Conservation (phyloP, 2,888 invertebrate species). For the Dasypogon diadema region DNA sequence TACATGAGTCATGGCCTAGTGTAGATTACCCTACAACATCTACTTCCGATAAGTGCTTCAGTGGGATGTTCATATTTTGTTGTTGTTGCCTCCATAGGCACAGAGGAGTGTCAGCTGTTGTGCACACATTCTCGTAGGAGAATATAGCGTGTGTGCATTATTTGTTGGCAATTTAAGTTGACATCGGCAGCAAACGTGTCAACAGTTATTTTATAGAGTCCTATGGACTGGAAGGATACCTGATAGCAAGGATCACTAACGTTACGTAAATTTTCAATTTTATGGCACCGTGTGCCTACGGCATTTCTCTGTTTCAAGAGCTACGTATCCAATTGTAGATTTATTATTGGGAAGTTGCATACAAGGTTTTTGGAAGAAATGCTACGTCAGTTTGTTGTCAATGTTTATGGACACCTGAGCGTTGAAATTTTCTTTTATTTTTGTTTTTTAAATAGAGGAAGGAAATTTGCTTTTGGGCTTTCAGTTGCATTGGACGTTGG, state of each 20-base stretch:
- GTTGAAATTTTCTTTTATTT: no score
- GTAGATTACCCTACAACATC: conserved; percentile 17
- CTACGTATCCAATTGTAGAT: not conserved
- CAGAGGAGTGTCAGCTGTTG: conserved; percentile 39
- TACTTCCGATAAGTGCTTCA: conserved; percentile 35
- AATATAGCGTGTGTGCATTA: conserved; percentile 10
- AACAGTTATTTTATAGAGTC: conserved; percentile 34
- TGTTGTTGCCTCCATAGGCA: conserved; percentile 1
- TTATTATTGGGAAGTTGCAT: not conserved
- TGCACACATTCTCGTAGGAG: not conserved
- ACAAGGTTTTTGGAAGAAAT: not conserved
- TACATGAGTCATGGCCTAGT: conserved; percentile 17
- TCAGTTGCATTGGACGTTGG: no score
- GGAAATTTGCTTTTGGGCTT: no score
- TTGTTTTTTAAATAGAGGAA: no score
- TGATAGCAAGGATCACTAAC: conserved; percentile 41
- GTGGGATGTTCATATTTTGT: conserved; percentile 34
- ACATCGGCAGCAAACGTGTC: conserved; percentile 40
- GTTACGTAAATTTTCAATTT: conserved; percentile 44
- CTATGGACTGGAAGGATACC: conserved; percentile 35
- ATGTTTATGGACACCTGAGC: no score
- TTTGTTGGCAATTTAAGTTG: conserved; percentile 38
- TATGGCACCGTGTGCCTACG: not conserved
- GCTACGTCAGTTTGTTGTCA: not conserved
- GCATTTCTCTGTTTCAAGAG: not conserved